Evolutionary conservation across 2,888 invertebrate genomes (phyloP), one percentile per base, ranked within the genome.

Genomic region (Clitarchus hookeri): DNA sequence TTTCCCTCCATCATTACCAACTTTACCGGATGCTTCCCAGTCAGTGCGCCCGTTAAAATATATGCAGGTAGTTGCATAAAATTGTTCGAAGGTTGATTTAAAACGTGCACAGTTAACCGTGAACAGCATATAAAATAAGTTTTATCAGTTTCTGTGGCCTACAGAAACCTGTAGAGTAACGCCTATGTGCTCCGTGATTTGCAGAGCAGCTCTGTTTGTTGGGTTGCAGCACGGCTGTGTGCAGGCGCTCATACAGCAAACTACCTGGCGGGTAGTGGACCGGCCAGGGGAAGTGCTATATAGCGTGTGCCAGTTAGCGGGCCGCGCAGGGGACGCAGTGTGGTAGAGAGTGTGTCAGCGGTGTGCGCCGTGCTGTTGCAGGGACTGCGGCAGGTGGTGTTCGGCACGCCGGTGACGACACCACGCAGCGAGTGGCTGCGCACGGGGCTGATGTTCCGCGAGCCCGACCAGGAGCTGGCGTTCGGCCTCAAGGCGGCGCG

Each of bases 361-460:
- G 53, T 16, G 53, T 2, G 53, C 19, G 36, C 36, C 13, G 36
- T 36, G 36, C 36, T 36, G 36, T 79, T 88, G 0, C 89, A 95
- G 95, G 94, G 94, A 78, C 91, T 96, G 6, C 93, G 96, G 2
- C 91, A 93, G 84, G 91, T 94, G 65, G 93, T 94, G 11, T 96
- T 96, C 89, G 95, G 95, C 3, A 94, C 94, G 0, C 93, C 95
- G 0, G 93, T 94, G 0, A 94, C 94, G 87, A 95, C 95, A 3
- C 94, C 95, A n/a, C 92, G 95, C 25, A 94, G 94, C 0, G 96
- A 96, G 91, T 96, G 96, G 96, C 92, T 95, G 27, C 92, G 95
- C 84, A 95, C 96, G 0, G 94, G 95, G 0, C 92, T 96, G n/a
- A 91, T 93, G 26, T 93, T 95, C 91, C 93, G 94, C 77, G 92